phyloP scores from a whole-genome alignment of 2,113 vertebrate genomes.

The Atlantisia rogersi region DNA sequence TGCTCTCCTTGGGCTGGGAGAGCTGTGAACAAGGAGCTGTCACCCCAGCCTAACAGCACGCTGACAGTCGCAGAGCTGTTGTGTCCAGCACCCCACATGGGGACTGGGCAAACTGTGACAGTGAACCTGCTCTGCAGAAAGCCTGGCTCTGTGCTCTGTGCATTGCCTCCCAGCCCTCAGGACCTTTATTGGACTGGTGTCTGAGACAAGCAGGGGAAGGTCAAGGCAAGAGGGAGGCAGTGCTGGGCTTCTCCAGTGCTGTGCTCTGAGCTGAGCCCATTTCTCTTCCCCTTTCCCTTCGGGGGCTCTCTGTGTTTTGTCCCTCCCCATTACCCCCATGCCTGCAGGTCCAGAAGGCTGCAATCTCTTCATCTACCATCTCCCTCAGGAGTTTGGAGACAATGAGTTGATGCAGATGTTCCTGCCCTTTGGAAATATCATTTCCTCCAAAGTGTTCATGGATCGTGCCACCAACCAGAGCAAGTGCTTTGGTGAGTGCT shows the following conservation, averaged over 20 bases:
- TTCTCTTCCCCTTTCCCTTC: constrained; percentile 47
- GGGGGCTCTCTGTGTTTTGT: constrained; percentile 65
- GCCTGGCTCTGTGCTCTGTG: not conserved
- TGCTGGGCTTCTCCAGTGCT: not conserved
- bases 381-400: constrained; percentile 99
- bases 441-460: constrained; percentile 99
- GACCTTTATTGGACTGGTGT: not conserved
- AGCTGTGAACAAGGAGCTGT: not conserved
- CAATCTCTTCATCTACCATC: constrained; percentile 99
- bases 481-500: constrained; percentile 95
- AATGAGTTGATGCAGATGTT: constrained; percentile 99
- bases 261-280: not conserved
- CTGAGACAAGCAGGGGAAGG: not conserved
- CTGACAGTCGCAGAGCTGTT: not conserved
- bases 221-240: not conserved
- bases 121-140: not conserved
- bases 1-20: not conserved
- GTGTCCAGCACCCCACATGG: not conserved
- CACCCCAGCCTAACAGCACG: not conserved
- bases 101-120: not conserved
- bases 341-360: constrained; percentile 95
- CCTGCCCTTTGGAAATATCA: constrained; percentile 95
- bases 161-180: not conserved
- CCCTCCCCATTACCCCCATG: not conserved
- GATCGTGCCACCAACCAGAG: constrained; percentile 99